Base-by-base conservation (phyloP, 2,888 invertebrate genomes). In the Dolichopus griseipennis region DNA sequence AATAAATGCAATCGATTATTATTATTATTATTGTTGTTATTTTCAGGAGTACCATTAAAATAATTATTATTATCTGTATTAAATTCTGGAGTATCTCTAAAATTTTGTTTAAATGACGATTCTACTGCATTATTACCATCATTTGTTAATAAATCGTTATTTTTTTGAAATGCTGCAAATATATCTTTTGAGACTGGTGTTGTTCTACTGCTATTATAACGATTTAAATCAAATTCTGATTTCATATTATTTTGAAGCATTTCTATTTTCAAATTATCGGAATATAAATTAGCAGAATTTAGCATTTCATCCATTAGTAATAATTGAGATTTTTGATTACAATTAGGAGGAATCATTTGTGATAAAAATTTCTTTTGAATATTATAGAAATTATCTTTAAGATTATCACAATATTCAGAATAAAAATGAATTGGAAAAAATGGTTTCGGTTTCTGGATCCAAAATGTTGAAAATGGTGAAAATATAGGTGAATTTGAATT, bases 401-500 rank as follows among this genome's bases (percentile, higher is more conserved):
- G 74, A 52, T 70, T 74, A 0, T 76, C 75, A 65, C 81, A 81
- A 72, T 77, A 79, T 18, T 78, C 75, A 33, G 79, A 76, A 69
- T 78, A 79, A 69, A 81, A 80, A 72, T 80, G 81, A 66, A 81
- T 78, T 27, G 81, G 81, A 61, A 82, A 75, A 37, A 82, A 74
- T 22, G 81, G 81, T 70, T 82, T 81, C 33, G 81, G 81, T 52
- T 82, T 82, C 15, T 82, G 76, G 71, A 82, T 79, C 85, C 78
- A 85, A 79, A 74, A 85, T 73, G 73, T 85, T 74, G 84, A 84
- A 75, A 76, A 82, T 70, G 76, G 83, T 71, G 72, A 84, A 72
- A 78, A 85, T 69, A 73, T 83, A 71, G 72, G 84, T 75, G 81
- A 80, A 73, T 79, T 88, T 82, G 74, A 85, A 81, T 72, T 87